These are phyloP conservation scores for Rallus crepitans DNA, from an alignment of 2,797 vertebrate species.

Conservation along the genomic window DNA sequence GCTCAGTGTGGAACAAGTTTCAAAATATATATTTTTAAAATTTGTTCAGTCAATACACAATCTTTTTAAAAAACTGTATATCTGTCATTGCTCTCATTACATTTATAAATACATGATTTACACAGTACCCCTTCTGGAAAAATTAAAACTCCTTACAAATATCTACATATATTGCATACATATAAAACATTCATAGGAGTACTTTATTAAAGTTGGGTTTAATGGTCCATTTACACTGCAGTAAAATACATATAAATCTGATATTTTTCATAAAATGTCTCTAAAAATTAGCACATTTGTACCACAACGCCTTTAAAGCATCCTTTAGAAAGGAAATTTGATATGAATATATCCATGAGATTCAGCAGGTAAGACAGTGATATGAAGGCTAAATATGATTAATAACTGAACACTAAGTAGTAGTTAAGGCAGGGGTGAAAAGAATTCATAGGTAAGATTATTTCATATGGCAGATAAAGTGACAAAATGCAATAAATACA, in stretches of 20 bases:
- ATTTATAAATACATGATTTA: constrained; percentile 85
- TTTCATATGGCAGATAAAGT: constrained; percentile 44
- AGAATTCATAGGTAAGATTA: constrained; percentile 30
- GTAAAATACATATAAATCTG: constrained; percentile 81
- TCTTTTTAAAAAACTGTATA: constrained; percentile 81
- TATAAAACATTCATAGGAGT: constrained; percentile 82
- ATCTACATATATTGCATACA: constrained; percentile 79
- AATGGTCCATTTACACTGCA: constrained; percentile 74
- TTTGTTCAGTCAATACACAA: constrained; percentile 80
- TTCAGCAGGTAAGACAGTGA: constrained; percentile 55
- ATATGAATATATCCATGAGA: constrained; percentile 51
- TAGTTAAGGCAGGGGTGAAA: constrained; percentile 80
- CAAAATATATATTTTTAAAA: constrained; percentile 81
- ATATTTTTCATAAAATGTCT: constrained; percentile 76
- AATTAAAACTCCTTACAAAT: constrained; percentile 79
- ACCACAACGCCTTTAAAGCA: constrained; percentile 58
- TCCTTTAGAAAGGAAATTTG: constrained; percentile 51
- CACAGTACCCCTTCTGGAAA: constrained; percentile 76
- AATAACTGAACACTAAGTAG: constrained; percentile 57
- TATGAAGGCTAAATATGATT: constrained; percentile 56
- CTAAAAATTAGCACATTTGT: constrained; percentile 74
- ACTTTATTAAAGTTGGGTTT: constrained; percentile 66
- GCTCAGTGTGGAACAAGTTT: constrained; percentile 74
- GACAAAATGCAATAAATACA: constrained; percentile 33
- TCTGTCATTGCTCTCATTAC: constrained; percentile 76